These are phyloP conservation scores for Tretioscincus oriximinensis DNA, from an alignment of 2,113 vertebrate species.

Conservation along the genomic window DNA sequence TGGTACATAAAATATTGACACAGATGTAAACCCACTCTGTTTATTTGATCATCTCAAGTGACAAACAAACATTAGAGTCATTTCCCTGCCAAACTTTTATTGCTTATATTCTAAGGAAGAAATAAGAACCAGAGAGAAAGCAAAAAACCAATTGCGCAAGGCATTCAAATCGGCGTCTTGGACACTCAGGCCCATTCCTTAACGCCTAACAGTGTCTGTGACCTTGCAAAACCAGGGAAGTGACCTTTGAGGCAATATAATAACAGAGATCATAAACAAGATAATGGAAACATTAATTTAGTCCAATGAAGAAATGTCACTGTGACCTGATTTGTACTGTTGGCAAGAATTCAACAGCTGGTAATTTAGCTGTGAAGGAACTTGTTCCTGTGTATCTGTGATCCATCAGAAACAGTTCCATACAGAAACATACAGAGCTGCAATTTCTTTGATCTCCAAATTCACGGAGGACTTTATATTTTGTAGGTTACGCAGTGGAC, in stretches of 20 bases:
- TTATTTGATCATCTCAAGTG: slow-evolving; percentile 68
- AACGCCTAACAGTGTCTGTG: slow-evolving; percentile 10
- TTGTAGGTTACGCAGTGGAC: slow-evolving; percentile 6
- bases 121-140: slow-evolving; percentile 53
- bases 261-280: slow-evolving; percentile 43
- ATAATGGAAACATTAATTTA: slow-evolving; percentile 40
- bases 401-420: slow-evolving; percentile 62
- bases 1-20: slow-evolving; percentile 63
- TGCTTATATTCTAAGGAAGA: slow-evolving; percentile 49
- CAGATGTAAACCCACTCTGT: slow-evolving; percentile 54
- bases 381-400: slow-evolving; percentile 46
- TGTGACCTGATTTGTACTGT: slow-evolving; percentile 38
- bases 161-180: slow-evolving; percentile 55
- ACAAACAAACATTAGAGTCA: slow-evolving; percentile 73
- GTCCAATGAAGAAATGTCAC: slow-evolving; percentile 39
- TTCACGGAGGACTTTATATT: slow-evolving; percentile 8
- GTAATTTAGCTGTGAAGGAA: slow-evolving; percentile 44
- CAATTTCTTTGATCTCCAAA: slow-evolving; percentile 52
- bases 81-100: slow-evolving; percentile 70
- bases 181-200: slow-evolving; percentile 4
- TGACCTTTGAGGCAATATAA: slow-evolving; percentile 27
- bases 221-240: slow-evolving; percentile 31
- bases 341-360: slow-evolving; percentile 57
- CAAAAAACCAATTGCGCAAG: slow-evolving; percentile 60
- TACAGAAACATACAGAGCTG: slow-evolving; percentile 49